A percentile compares a stretch with the other conserved stretches of the same genome.
Conservation (phyloP, 2,888 invertebrate genomes). For the Hofmannophila pseudospretella region DNA sequence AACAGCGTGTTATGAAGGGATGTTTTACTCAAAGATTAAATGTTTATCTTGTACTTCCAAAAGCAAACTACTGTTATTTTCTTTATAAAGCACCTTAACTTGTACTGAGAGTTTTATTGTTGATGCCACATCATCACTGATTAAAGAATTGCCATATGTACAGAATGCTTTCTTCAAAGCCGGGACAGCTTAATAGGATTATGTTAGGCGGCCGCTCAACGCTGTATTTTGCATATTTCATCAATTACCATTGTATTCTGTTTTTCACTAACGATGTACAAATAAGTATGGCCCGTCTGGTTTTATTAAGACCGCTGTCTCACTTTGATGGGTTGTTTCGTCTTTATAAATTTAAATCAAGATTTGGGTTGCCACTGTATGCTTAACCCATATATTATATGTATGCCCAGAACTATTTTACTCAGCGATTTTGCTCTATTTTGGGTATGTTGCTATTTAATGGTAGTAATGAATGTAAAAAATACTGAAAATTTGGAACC, state of each 20-base stretch:
- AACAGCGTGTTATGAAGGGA: constrained; percentile 26
- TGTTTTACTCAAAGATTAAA: neutral
- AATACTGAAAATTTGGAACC: too few relatives aligned
- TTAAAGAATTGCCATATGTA: constrained; percentile 2
- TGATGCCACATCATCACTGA: too few relatives aligned
- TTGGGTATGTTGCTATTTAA: too few relatives aligned
- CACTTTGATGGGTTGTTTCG: constrained; percentile 30
- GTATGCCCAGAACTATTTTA: too few relatives aligned
- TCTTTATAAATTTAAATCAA: constrained; percentile 33
- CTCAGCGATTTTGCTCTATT: too few relatives aligned
- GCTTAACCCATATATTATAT: too few relatives aligned
- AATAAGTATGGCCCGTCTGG: constrained; percentile 41
- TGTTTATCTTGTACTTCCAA: neutral
- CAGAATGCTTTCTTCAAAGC: constrained; percentile 21
- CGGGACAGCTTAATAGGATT: constrained; percentile 35
- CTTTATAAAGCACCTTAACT: too few relatives aligned
- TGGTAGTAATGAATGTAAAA: too few relatives aligned
- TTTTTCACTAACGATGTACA: constrained; percentile 57
- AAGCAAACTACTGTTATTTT: too few relatives aligned
- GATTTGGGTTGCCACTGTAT: constrained; percentile 18
- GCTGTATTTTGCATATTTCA: constrained; percentile 63
- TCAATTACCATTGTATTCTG: constrained; percentile 54
- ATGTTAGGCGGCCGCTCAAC: constrained; percentile 22
- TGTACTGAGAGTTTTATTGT: too few relatives aligned
- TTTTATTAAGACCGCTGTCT: constrained; percentile 42